phyloP scores from a whole-genome alignment of 2,113 vertebrate genomes.

The Cairina moschata region DNA sequence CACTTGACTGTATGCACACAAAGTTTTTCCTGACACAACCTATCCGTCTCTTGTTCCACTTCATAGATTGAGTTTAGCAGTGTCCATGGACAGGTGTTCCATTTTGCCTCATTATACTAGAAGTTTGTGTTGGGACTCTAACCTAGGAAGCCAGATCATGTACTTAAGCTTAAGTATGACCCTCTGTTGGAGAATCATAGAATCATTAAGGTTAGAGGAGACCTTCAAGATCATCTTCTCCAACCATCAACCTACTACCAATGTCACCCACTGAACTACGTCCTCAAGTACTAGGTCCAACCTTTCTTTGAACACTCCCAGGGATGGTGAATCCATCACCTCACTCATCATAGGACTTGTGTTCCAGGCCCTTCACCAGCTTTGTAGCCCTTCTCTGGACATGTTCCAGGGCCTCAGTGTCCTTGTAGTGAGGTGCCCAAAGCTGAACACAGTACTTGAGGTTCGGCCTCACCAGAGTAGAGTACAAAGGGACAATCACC shows the following conservation, averaged over 20 bases:
- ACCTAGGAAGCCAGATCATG: not conserved
- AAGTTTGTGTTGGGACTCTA: not conserved
- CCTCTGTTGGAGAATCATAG: not conserved
- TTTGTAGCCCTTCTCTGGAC: too few relatives aligned
- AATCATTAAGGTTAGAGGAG: too few relatives aligned
- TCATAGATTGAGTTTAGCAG: not conserved
- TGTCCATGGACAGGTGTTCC: not conserved
- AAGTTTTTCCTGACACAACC: not conserved
- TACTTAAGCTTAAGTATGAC: not conserved
- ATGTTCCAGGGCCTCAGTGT: too few relatives aligned
- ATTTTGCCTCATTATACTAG: not conserved
- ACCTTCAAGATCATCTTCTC: not conserved
- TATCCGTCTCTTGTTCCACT: not conserved
- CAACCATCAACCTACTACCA: not conserved
- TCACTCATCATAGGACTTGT: not conserved
- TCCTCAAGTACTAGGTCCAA: not conserved
- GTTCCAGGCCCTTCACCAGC: too few relatives aligned
- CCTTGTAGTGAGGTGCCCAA: too few relatives aligned
- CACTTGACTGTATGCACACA: accelerated
- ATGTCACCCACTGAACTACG: not conserved
- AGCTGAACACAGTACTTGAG: too few relatives aligned
- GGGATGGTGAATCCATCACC: not conserved
- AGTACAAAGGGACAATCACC: too few relatives aligned
- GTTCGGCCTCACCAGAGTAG: too few relatives aligned
- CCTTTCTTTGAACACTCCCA: not conserved